Base-by-base conservation (phyloP, 2,113 vertebrate genomes). In the Eulemur macaco region DNA sequence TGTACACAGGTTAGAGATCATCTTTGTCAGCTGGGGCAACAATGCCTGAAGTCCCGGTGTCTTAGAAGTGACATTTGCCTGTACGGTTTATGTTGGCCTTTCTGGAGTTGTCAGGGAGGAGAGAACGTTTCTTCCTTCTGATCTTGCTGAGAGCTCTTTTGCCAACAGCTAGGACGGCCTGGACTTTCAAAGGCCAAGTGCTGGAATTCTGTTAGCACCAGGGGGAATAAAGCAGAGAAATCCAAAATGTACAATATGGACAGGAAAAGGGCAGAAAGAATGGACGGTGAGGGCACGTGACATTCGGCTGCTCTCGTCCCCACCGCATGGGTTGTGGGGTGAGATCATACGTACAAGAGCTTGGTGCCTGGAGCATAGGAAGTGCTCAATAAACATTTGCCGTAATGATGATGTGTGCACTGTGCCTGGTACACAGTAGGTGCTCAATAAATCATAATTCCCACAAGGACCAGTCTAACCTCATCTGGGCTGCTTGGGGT, bases 391-490 rank as follows among this genome's bases (percentile, higher is more conserved):
- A 78, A 94, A 86, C 14, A 23, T 74, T 60, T 54, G 66, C 37
- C 23, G 3, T 92, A 74, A 60, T 12, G 20, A 86, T 89, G 23
- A 8, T 37, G 63, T 81, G 56, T 82, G 71, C 52, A 13, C 50
- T 42, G 54, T 74, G 83, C 96, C 50, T 83, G 86, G 86, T 58
- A 76, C 58, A 89, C 13, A 93, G 83, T 91, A 96, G 96, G 56
- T 89, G 97, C 97, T 98, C 96, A 89, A 89, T 97, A 96, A 97
- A 95, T 87, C 91, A 96, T 80, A 60, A 77, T 96, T 80, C 93
- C 91, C 63, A 58, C 89, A 52, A 83, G 76, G 56, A 42, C 73
- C 64, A 94, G 86, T 89, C 69, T 86, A 69, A 82, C 74, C 85
- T 91, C 94, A 89, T 91, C 63, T 73, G 87, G 73, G 66, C 31